Conservation (phyloP, 1,140 invertebrate species). For the Leguminivora glycinivorella region DNA sequence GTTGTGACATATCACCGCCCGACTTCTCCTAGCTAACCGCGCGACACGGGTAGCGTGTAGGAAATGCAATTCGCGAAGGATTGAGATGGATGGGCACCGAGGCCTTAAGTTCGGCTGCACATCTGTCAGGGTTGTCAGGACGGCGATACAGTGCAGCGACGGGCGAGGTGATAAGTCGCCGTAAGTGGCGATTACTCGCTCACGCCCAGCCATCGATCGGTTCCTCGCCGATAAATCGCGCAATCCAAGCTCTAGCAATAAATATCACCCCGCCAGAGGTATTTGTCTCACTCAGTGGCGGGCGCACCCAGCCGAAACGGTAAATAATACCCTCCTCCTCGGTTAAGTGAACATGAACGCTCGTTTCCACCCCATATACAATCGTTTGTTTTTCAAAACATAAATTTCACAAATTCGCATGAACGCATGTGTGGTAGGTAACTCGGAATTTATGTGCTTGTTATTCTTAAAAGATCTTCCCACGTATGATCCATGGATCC, state of each 20-base stretch:
- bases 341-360: conserved; percentile 78
- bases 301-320: conserved; percentile 74
- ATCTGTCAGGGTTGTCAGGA: conserved; percentile 25
- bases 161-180: conserved; percentile 74
- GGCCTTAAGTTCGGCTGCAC: conserved; percentile 7
- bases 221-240: conserved; percentile 74
- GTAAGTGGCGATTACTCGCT: conserved; percentile 71
- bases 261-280: conserved; percentile 71
- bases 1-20: not conserved
- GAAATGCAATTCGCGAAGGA: conserved; percentile 9
- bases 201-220: conserved; percentile 66
- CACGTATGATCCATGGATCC: not conserved
- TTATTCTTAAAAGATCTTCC: conserved; percentile 20
- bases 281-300: conserved; percentile 77
- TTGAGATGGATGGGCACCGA: not conserved
- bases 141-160: conserved; percentile 30
- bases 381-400: conserved; percentile 76
- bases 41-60: not conserved
- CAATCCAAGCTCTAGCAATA: conserved; percentile 76
- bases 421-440: conserved; percentile 57
- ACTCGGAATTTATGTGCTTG: conserved; percentile 30
- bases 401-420: conserved; percentile 72
- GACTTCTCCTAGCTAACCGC: not conserved
- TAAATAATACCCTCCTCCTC: conserved; percentile 79
- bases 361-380: conserved; percentile 78